phyloP scores from a whole-genome alignment of 1,140 invertebrate species.

The Goniozus legneri region DNA sequence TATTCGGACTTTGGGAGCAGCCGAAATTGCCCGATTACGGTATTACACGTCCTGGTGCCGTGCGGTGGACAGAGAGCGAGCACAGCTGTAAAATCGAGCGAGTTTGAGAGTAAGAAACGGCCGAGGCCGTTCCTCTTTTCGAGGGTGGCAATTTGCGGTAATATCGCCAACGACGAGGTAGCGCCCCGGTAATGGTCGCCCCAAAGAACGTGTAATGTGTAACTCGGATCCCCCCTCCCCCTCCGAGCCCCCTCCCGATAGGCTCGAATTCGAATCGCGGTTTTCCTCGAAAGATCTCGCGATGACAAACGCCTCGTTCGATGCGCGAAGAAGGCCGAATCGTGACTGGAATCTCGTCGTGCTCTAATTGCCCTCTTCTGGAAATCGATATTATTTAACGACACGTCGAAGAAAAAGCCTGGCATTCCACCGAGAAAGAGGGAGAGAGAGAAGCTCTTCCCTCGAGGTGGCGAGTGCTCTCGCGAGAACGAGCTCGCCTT shows the following conservation, averaged over 20 bases:
- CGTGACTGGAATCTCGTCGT: no score
- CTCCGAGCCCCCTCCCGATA: no score
- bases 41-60: slow-evolving; percentile 36
- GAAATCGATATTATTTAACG: slow-evolving; percentile 1
- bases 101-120: slow-evolving; percentile 8
- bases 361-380: slow-evolving; percentile 21
- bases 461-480: no score
- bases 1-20: slow-evolving; percentile 39
- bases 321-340: no score
- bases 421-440: slow-evolving; percentile 19
- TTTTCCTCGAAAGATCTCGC: slow-evolving; percentile 15
- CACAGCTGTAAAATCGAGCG: slow-evolving; percentile 43
- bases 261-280: background rate
- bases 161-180: slow-evolving; percentile 51
- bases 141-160: slow-evolving; percentile 56
- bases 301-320: slow-evolving; percentile 22
- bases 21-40: slow-evolving; percentile 52
- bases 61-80: slow-evolving; percentile 9
- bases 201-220: slow-evolving; percentile 27
- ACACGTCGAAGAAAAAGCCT: slow-evolving; percentile 4
- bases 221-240: slow-evolving; percentile 15
- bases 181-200: slow-evolving; percentile 46
- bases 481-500: no score
- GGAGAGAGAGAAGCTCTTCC: no score
- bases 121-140: slow-evolving; percentile 44